phyloP scores from a whole-genome alignment of 2,888 invertebrate genomes.

The Cataglyphis altisquamis region DNA sequence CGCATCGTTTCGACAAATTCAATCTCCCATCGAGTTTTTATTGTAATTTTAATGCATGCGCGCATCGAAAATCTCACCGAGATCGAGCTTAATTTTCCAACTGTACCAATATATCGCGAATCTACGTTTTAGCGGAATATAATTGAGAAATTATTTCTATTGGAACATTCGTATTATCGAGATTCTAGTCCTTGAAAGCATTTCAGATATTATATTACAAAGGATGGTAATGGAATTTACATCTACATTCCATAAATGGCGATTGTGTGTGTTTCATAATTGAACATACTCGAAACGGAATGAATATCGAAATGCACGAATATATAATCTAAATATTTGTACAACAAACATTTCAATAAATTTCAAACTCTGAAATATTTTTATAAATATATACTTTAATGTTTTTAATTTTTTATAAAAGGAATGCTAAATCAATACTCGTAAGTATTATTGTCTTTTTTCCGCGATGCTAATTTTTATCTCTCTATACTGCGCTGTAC shows the following conservation, averaged over 20 bases:
- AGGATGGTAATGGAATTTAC: conserved; percentile 50
- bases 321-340: background rate
- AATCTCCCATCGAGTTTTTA: conserved; percentile 12
- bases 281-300: background rate
- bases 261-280: background rate
- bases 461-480: too few species aligned
- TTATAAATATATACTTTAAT: background rate
- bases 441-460: too few species aligned
- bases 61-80: too few species aligned
- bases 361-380: background rate
- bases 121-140: background rate
- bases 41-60: background rate
- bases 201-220: conserved; percentile 19
- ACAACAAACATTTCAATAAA: background rate
- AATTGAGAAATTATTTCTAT: background rate
- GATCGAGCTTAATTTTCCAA: background rate
- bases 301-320: background rate
- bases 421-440: too few species aligned
- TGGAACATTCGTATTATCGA: background rate
- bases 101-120: background rate
- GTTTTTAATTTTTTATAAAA: too few species aligned
- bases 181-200: background rate
- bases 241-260: conserved; percentile 22
- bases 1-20: conserved; percentile 1
- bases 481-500: too few species aligned